Conservation (phyloP, 2,113 vertebrate species). For the Thunnus maccoyii region DNA sequence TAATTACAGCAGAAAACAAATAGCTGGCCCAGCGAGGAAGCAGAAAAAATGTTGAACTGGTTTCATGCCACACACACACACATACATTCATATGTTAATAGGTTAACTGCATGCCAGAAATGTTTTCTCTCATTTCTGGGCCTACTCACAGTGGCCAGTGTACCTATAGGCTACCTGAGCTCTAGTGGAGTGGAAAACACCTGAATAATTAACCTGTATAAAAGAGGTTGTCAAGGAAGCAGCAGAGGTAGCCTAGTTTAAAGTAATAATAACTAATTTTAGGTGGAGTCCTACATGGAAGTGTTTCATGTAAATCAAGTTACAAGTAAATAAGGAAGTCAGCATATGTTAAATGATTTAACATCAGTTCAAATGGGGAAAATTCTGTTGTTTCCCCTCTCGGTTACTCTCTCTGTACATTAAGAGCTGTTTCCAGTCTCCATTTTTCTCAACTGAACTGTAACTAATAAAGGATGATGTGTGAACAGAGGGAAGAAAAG, state of each 20-base stretch:
- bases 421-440: constrained; percentile 25
- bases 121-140: constrained; percentile 25
- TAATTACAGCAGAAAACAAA: constrained; percentile 79
- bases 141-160: not conserved
- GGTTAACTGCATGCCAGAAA: constrained; percentile 53
- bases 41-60: constrained; percentile 63
- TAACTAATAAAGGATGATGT: constrained; percentile 68
- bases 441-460: constrained; percentile 58
- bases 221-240: constrained; percentile 9
- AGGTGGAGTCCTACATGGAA: not conserved
- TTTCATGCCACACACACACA: constrained; percentile 50
- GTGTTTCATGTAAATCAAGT: not conserved
- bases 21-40: constrained; percentile 44
- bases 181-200: constrained; percentile 41
- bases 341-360: not conserved
- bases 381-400: constrained; percentile 11
- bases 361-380: not conserved
- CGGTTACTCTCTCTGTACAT: constrained; percentile 47
- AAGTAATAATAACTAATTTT: not conserved
- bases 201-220: constrained; percentile 58
- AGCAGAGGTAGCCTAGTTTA: not conserved
- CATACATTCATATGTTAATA: constrained; percentile 76
- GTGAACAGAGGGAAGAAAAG: constrained; percentile 38
- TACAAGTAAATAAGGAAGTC: not conserved
- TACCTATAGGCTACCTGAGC: constrained; percentile 46